Base-by-base conservation (phyloP, 1,140 invertebrate species). In the Hylaeus volcanicus region DNA sequence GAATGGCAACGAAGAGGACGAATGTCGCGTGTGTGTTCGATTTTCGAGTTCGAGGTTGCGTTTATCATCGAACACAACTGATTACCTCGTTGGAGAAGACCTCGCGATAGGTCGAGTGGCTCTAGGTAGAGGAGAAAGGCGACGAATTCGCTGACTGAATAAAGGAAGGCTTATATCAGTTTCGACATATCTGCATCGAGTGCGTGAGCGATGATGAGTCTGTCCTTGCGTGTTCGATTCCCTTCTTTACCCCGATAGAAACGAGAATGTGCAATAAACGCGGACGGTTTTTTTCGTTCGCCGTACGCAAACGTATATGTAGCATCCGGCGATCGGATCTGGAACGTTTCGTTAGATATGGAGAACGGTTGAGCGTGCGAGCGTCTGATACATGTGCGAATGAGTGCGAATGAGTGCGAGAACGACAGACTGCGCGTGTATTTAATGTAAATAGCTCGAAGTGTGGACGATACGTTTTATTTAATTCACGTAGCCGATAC, bases 361-460 rank as follows among this genome's bases (percentile, higher is more conserved):
- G 55, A 8, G 43, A 39, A 68, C 9, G n/a, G 61, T 48, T 48
- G n/a, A 53, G 41, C n/a, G 51, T 64, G 74, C 26, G 61, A 8
- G 51, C 48, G 61, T 53, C 5, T 48, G 45, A 48, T 48, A 26
- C 26, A 26, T 26, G 61, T 39, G 58, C 1, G 63, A 45, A 71
- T 12, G 51, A 41, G 39, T 41, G 43, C 15, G 65, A 53, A 5
- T 37, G 15, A 11, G 37, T 53, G 39, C 1, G 58, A 82, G 66
- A 74, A 70, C n/a, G 73, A 84, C 63, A 61, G 83, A 79, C 60
- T 73, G 76, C 68, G 83, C 89, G 88, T 93, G 91, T 90, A 90
- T 93, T 93, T 91, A 91, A 92, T 93, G 93, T 93, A 93, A 92
- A 93, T 93, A 93, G 90, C 76, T 79, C 80, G 86, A 89, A 86